Percentiles rank a stretch among this genome's conserved stretches.
These are phyloP conservation scores for Blastobasis lacticolella DNA, from an alignment of 2,888 invertebrate species.

Conservation along the genomic window DNA sequence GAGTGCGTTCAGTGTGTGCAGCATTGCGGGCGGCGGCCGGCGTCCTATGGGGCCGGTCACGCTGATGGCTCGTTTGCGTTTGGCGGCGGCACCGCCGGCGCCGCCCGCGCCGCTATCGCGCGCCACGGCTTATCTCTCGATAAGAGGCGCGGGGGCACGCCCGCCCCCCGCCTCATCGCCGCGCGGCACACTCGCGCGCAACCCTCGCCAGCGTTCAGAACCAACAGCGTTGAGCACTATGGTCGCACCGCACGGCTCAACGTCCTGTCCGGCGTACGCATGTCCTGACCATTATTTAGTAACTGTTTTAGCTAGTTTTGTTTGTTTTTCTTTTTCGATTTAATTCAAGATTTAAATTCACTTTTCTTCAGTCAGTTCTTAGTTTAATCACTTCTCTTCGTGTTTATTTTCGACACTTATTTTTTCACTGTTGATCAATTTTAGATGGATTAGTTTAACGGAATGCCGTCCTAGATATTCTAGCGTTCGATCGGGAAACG, in stretches of 20 bases:
- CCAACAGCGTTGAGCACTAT: conserved; percentile 22
- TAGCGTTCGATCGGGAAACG: no score
- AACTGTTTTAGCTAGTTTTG: background rate
- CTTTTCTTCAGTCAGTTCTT: no score
- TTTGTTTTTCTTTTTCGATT: background rate
- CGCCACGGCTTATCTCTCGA: conserved; percentile 68
- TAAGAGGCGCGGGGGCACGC: conserved; percentile 69
- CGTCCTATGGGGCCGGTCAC: conserved; percentile 61
- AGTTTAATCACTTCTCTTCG: no score
- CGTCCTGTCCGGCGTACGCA: conserved; percentile 57
- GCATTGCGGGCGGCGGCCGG: conserved; percentile 84
- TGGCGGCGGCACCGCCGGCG: conserved; percentile 47
- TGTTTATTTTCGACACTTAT: no score
- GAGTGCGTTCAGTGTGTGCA: conserved; percentile 90
- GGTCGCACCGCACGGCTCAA: conserved; percentile 28
- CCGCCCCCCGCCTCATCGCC: conserved; percentile 70
- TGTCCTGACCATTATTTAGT: background rate
- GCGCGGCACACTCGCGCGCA: conserved; percentile 61
- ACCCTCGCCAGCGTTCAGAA: conserved; percentile 28
- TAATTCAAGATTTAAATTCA: background rate
- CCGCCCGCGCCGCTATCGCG: conserved; percentile 24
- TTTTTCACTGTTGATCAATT: no score
- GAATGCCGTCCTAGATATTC: no score
- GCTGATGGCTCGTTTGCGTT: conserved; percentile 55
- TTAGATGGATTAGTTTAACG: no score